phyloP scores from a whole-genome alignment of 1,140 invertebrate genomes.

The Ceratosolen fusciceps region DNA sequence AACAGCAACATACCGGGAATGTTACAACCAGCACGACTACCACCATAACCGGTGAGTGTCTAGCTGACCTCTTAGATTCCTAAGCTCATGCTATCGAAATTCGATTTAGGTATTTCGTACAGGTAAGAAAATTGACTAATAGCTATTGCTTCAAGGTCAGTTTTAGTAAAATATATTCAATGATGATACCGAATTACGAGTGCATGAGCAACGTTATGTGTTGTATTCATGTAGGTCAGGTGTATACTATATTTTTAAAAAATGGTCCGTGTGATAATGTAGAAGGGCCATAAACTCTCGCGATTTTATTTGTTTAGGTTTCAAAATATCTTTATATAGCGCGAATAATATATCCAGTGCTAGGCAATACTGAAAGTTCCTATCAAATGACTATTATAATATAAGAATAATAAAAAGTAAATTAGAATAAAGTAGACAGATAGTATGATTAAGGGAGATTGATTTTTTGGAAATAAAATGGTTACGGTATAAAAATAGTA shows the following conservation, averaged over 20 bases:
- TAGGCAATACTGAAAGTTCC: conserved; percentile 73
- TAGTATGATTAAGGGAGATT: conserved; percentile 41
- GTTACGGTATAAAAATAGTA: conserved; percentile 41
- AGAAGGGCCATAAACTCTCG: conserved; percentile 62
- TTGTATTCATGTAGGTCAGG: conserved; percentile 53
- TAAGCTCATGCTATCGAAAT: conserved; percentile 57
- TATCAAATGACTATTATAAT: conserved; percentile 70
- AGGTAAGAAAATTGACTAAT: conserved; percentile 31
- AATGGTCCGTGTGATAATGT: conserved; percentile 69
- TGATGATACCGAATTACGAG: conserved; percentile 47
- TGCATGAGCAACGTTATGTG: conserved; percentile 52
- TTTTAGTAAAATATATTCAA: conserved; percentile 45
- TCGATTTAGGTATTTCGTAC: conserved; percentile 46
- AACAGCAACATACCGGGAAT: conserved; percentile 60
- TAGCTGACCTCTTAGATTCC: conserved; percentile 70
- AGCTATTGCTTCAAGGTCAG: conserved; percentile 47
- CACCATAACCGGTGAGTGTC: conserved; percentile 71
- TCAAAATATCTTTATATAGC: conserved; percentile 57
- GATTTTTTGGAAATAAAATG: conserved; percentile 46
- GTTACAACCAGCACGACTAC: conserved; percentile 64
- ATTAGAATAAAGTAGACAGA: conserved; percentile 40
- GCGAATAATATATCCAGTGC: conserved; percentile 68
- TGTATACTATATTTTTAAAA: conserved; percentile 54
- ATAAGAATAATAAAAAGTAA: conserved; percentile 56
- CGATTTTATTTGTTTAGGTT: conserved; percentile 53